These are phyloP conservation scores for Carpatolechia fugitivella DNA, from an alignment of 2,888 invertebrate genomes.

Conservation along the genomic window DNA sequence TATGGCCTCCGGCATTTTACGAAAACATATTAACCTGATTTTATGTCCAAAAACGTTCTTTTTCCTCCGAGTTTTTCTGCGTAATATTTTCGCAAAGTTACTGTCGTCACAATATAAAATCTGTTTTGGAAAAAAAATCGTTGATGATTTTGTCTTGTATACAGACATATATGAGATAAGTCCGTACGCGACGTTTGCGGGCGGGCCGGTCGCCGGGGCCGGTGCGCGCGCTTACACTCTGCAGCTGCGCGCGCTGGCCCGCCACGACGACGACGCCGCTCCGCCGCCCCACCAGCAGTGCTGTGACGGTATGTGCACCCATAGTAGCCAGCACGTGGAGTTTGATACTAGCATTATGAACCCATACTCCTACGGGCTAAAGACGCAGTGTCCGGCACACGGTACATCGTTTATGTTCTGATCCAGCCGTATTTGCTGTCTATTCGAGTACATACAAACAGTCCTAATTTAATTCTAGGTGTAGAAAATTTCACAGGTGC, in stretches of 20 bases:
- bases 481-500: too few relatives aligned
- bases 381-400: too few relatives aligned
- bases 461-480: too few relatives aligned
- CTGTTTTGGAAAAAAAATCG: background rate
- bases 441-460: too few relatives aligned
- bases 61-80: too few relatives aligned
- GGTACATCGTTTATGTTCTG: too few relatives aligned
- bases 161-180: slow-evolving; percentile 84
- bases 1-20: too few relatives aligned
- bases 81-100: too few relatives aligned
- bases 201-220: slow-evolving; percentile 41
- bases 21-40: too few relatives aligned
- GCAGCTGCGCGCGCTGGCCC: slow-evolving; percentile 64
- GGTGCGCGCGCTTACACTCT: slow-evolving; percentile 68
- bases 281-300: slow-evolving; percentile 57
- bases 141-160: background rate
- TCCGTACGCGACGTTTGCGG: slow-evolving; percentile 84
- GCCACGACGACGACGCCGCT: slow-evolving; percentile 71
- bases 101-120: background rate
- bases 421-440: too few relatives aligned
- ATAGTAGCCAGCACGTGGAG: slow-evolving; percentile 4
- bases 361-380: too few relatives aligned
- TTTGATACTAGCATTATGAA: background rate
- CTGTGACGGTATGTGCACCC: slow-evolving; percentile 71
- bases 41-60: too few relatives aligned